Evolutionary conservation across 2,888 invertebrate species (phyloP).

Genomic region (Sesia apiformis): DNA sequence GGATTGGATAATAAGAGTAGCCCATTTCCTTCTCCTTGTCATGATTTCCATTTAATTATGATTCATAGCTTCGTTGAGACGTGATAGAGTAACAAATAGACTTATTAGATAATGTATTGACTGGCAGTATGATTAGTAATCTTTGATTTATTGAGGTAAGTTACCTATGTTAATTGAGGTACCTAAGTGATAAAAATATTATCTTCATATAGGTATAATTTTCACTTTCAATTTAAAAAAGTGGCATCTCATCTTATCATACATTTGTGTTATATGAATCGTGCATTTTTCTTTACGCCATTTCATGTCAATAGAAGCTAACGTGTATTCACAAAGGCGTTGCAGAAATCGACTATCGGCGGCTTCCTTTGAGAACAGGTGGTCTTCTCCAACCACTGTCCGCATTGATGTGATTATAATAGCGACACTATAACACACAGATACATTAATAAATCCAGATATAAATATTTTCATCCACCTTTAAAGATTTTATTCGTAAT

Average conservation of each 20-base stretch:
- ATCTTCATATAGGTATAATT: too few species aligned
- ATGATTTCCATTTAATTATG: too few species aligned
- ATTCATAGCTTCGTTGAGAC: too few species aligned
- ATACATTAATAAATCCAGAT: slow-evolving; percentile 43
- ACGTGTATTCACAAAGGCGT: slow-evolving; percentile 45
- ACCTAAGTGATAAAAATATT: too few species aligned
- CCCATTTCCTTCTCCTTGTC: too few species aligned
- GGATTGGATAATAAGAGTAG: too few species aligned
- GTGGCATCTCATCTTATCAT: background rate
- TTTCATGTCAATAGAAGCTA: slow-evolving; percentile 47
- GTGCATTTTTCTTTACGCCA: slow-evolving; percentile 13
- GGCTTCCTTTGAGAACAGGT: slow-evolving; percentile 69
- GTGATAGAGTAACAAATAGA: too few species aligned
- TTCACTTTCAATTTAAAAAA: background rate
- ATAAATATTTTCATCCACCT: slow-evolving; percentile 12
- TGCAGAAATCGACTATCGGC: slow-evolving; percentile 62
- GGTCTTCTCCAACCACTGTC: slow-evolving; percentile 36
- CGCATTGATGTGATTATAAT: slow-evolving; percentile 68
- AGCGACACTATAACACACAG: slow-evolving; percentile 58
- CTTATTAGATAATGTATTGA: too few species aligned
- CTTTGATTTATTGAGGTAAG: too few species aligned
- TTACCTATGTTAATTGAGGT: too few species aligned
- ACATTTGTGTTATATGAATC: background rate
- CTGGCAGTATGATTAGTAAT: too few species aligned
- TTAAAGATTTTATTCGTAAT: slow-evolving; percentile 11